phyloP scores from a whole-genome alignment of 2,797 vertebrate genomes.

The Bradypodion pumilum region DNA sequence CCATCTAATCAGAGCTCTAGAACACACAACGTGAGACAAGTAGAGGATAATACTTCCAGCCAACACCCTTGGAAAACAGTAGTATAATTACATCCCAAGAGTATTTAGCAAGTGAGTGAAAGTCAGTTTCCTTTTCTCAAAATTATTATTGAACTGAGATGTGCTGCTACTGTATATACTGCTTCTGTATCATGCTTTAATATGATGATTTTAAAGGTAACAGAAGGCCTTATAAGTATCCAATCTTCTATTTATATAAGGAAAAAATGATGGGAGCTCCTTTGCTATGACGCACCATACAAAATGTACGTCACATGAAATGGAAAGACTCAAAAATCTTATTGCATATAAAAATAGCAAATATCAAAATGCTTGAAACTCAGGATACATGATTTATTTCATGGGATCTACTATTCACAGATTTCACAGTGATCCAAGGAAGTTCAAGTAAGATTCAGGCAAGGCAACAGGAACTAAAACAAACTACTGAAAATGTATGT shows the following conservation, averaged over 20 bases:
- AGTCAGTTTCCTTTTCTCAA: neutral
- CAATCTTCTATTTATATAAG: neutral
- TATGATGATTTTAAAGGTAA: neutral
- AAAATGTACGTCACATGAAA: neutral
- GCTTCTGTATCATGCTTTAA: neutral
- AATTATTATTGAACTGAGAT: neutral
- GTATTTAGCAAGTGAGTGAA: neutral
- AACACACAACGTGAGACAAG: neutral
- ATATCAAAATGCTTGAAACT: too few relatives aligned
- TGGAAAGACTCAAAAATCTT: neutral
- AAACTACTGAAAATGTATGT: too few relatives aligned
- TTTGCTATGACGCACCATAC: too few relatives aligned
- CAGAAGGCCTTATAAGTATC: neutral
- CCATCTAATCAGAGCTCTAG: neutral
- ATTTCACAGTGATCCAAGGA: neutral
- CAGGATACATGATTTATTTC: neutral
- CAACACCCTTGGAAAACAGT: neutral
- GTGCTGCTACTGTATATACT: neutral
- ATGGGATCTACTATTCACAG: neutral
- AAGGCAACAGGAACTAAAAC: too few relatives aligned
- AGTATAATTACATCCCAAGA: neutral
- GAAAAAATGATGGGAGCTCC: neutral
- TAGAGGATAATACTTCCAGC: neutral
- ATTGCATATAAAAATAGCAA: neutral
- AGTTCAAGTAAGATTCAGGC: neutral